Percentiles rank a stretch among this genome's conserved stretches.
Conservation (phyloP, 2,888 invertebrate genomes). For the Synergus gifuensis region DNA sequence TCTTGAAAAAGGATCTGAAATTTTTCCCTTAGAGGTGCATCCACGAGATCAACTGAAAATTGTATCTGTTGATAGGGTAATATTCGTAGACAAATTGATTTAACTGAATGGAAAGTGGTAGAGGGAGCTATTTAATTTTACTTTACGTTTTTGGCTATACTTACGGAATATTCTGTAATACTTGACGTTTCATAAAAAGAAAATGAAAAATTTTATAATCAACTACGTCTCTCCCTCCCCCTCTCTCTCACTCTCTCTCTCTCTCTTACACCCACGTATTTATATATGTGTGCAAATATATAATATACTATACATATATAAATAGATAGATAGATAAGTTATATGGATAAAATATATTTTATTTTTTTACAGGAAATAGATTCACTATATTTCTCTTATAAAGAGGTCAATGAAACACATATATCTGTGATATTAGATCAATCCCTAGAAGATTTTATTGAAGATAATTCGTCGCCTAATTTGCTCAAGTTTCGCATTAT, state of each 20-base stretch:
- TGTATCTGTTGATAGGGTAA: conserved; percentile 84
- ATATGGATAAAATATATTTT: conserved; percentile 22
- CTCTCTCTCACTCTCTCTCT: no score
- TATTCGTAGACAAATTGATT: background rate
- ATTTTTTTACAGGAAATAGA: conserved; percentile 81
- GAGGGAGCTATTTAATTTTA: no score
- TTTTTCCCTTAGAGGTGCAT: conserved; percentile 89
- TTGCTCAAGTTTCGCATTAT: conserved; percentile 89
- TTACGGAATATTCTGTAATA: no score
- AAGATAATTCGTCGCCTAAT: conserved; percentile 89
- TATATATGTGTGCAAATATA: no score
- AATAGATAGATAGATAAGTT: no score
- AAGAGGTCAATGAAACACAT: conserved; percentile 87
- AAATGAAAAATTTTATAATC: no score
- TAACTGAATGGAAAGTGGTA: no score
- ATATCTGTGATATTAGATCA: conserved; percentile 87
- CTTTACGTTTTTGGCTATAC: no score
- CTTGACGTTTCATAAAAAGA: no score
- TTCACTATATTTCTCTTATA: conserved; percentile 85
- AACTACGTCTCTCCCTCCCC: no score
- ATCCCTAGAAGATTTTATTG: conserved; percentile 89
- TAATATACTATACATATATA: no score
- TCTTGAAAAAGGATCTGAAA: conserved; percentile 87
- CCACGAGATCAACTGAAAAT: conserved; percentile 87
- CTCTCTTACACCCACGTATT: no score